Evolutionary conservation across 2,797 vertebrate species (phyloP).

Genomic region (Megaceryle alcyon): DNA sequence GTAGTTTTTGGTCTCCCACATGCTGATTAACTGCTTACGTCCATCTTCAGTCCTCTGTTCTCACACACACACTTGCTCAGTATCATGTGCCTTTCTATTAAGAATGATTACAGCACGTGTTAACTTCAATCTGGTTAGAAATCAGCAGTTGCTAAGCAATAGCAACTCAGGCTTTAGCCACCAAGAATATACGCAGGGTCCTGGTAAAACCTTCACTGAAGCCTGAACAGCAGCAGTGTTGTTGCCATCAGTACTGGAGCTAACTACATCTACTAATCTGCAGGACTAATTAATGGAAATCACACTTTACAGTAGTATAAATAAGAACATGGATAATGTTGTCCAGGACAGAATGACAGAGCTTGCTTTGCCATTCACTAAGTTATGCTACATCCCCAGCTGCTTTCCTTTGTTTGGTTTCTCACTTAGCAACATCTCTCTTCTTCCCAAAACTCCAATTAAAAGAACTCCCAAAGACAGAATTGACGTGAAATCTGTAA

Average conservation of each 20-base stretch:
- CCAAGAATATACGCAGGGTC: background rate
- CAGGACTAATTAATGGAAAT: background rate
- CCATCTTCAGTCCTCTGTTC: background rate
- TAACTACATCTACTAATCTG: background rate
- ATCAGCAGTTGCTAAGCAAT: conserved; percentile 26
- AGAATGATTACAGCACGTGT: background rate
- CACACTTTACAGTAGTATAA: background rate
- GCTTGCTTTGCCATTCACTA: background rate
- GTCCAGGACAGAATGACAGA: background rate
- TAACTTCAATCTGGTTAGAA: conserved; percentile 2
- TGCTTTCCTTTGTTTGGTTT: background rate
- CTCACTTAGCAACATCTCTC: background rate
- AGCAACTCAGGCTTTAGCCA: background rate
- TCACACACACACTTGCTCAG: background rate
- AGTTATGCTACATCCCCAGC: background rate
- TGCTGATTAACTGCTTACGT: background rate
- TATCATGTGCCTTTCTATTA: background rate
- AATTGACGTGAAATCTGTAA: background rate
- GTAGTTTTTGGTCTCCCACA: background rate
- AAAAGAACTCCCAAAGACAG: background rate
- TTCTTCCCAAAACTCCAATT: background rate
- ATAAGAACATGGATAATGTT: background rate
- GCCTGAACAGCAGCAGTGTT: background rate
- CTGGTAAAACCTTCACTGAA: background rate
- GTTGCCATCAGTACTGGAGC: background rate